Base-by-base conservation (phyloP, 2,888 invertebrate genomes). In the Hydriomena furcata region DNA sequence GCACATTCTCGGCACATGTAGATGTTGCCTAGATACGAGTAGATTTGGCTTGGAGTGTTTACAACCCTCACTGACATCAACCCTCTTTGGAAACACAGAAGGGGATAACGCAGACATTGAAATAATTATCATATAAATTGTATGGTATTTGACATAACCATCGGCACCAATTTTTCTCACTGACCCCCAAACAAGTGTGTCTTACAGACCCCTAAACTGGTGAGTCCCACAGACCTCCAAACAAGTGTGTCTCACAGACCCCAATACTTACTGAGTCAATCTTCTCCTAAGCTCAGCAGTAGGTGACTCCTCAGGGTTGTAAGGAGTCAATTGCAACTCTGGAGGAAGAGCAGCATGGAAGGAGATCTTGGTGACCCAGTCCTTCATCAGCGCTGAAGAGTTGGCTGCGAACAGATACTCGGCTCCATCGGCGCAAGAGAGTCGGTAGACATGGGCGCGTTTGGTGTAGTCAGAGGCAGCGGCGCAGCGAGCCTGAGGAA, bases 401-500 rank as follows among this genome's bases (percentile, higher is more conserved):
- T 92, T 87, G 37, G 96, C 95, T 32, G 96, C 93, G 82, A 99
- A 97, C 56, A 99, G 91, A 85, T 95, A 99, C 87, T 98, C 98
- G 0, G 98, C 96, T 1, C 97, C 97, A 80, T 99, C 99, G 0
- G 94, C 94, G 61, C 97, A 93, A 40, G 93, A 92, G 49, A 99
- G 87, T 32, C 98, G 93, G 91, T 98, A 98, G 23, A 98, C 98
- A 76, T 98, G 92, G 74, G 98, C 97, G 73, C 97, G 95, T 84
- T 99, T 99, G 7, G 96, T 97, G 87, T 99, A 99, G 87, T 99
- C 98, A 20, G 95, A 94, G 1, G 98, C 98, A 5, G 95, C 93
- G 46, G 94, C 94, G 79, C 98, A 98, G 30, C 92, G 92, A 0
- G 98, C 47, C 47, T 47, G 40, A 7, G 7, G 8, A 12, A 25